Percentiles rank a stretch among this genome's conserved stretches.
Conservation (phyloP, 2,113 vertebrate species). For the Ia io region DNA sequence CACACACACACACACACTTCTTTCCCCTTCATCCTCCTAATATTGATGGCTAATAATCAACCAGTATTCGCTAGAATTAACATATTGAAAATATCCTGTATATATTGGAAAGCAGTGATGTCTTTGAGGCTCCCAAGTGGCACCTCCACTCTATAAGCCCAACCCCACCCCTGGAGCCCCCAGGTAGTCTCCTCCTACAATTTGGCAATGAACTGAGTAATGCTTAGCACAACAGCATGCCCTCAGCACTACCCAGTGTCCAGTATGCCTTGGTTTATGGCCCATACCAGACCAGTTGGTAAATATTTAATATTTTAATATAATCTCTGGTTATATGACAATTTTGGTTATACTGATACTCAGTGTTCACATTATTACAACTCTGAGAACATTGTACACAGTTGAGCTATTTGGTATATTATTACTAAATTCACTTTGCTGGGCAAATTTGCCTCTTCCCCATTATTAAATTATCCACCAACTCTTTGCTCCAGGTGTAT, state of each 20-base stretch:
- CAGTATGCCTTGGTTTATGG: not conserved
- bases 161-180: not conserved
- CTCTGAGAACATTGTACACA: not conserved
- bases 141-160: not conserved
- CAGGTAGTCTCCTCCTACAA: not conserved
- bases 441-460: not conserved
- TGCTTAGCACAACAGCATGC: not conserved
- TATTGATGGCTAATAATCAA: not conserved
- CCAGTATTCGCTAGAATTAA: not conserved
- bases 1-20: not conserved
- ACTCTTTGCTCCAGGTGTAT: not conserved
- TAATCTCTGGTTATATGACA: not conserved
- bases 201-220: not conserved
- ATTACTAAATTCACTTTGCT: not conserved
- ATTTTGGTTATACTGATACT: not conserved
- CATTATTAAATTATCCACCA: not conserved
- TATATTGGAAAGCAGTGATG: not conserved
- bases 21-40: not conserved
- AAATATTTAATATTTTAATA: not conserved
- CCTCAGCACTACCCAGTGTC: not conserved
- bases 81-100: not conserved
- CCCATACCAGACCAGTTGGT: not conserved
- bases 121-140: not conserved
- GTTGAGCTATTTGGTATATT: not conserved
- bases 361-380: not conserved